Conservation (phyloP, 2,888 invertebrate genomes). For the Cyrtodaria siliqua region DNA sequence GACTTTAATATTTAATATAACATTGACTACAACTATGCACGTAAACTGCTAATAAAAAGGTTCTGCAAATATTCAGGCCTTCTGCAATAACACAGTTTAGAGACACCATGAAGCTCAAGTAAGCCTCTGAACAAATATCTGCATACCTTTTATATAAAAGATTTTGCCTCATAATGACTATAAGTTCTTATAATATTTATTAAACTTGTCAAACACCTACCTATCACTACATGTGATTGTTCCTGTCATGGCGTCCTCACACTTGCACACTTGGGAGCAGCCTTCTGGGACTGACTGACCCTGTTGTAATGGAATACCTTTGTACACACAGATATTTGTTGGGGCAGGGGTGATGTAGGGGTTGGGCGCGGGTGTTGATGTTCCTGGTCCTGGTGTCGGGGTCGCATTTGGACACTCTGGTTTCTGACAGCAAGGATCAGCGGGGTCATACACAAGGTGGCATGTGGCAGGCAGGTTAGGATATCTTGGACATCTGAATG, state of each 20-base stretch:
- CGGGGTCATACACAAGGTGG: slow-evolving; percentile 63
- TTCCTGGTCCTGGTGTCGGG: slow-evolving; percentile 35
- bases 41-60: too few species aligned
- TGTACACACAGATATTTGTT: slow-evolving; percentile 74
- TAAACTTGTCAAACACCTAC: too few species aligned
- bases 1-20: too few species aligned
- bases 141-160: too few species aligned
- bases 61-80: too few species aligned
- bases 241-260: slow-evolving; percentile 72
- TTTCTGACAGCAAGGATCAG: slow-evolving; percentile 71
- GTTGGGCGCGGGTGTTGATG: slow-evolving; percentile 27
- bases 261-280: slow-evolving; percentile 73
- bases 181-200: too few species aligned
- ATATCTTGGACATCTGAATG: slow-evolving; percentile 72
- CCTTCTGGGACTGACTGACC: slow-evolving; percentile 71
- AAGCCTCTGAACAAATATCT: too few species aligned
- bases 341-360: slow-evolving; percentile 47
- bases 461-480: slow-evolving; percentile 68
- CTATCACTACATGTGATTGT: slow-evolving; percentile 72
- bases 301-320: slow-evolving; percentile 69
- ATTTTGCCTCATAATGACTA: too few species aligned
- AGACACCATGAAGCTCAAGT: too few species aligned
- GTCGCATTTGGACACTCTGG: slow-evolving; percentile 61
- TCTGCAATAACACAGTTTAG: too few species aligned
- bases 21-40: too few species aligned